These are phyloP conservation scores for Drosophila gaucha DNA, from an alignment of 2,888 invertebrate genomes.

Conservation along the genomic window DNA sequence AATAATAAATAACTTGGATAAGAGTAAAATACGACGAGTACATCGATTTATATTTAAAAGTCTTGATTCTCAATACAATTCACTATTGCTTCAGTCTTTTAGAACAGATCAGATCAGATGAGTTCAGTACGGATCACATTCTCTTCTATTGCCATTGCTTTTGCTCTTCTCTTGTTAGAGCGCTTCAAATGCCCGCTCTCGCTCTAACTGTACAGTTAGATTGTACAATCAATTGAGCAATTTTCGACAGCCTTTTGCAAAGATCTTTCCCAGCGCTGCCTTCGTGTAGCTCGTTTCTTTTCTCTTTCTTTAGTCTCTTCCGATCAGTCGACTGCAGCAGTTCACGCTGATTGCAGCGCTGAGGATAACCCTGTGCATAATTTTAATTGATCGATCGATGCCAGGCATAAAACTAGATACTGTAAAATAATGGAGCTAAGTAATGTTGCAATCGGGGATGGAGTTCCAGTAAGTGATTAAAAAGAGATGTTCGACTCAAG, in stretches of 20 bases:
- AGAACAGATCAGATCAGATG: not conserved
- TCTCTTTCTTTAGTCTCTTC: slow-evolving; percentile 43
- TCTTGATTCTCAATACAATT: not conserved
- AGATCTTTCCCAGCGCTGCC: slow-evolving; percentile 36
- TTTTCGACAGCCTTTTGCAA: slow-evolving; percentile 49
- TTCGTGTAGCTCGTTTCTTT: slow-evolving; percentile 23
- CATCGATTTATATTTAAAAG: not conserved
- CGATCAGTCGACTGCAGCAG: slow-evolving; percentile 34
- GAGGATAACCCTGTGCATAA: slow-evolving; percentile 17
- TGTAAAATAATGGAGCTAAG: slow-evolving; percentile 54
- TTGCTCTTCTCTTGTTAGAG: slow-evolving; percentile 27
- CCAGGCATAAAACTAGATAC: slow-evolving; percentile 10
- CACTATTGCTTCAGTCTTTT: slow-evolving; percentile 2
- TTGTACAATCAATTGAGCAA: slow-evolving; percentile 45
- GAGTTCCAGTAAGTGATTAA: slow-evolving; percentile 42
- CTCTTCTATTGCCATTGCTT: slow-evolving; percentile 17
- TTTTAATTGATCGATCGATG: slow-evolving; percentile 34
- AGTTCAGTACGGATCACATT: not conserved
- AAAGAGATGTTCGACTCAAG: not conserved
- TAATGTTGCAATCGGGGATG: slow-evolving; percentile 52
- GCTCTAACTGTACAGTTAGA: slow-evolving; percentile 35
- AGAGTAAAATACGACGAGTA: not conserved
- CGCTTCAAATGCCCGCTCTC: slow-evolving; percentile 1
- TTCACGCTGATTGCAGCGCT: slow-evolving; percentile 15
- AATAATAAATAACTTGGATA: slow-evolving; percentile 6